phyloP scores from a whole-genome alignment of 2,797 vertebrate genomes.

The Mus minutoides region DNA sequence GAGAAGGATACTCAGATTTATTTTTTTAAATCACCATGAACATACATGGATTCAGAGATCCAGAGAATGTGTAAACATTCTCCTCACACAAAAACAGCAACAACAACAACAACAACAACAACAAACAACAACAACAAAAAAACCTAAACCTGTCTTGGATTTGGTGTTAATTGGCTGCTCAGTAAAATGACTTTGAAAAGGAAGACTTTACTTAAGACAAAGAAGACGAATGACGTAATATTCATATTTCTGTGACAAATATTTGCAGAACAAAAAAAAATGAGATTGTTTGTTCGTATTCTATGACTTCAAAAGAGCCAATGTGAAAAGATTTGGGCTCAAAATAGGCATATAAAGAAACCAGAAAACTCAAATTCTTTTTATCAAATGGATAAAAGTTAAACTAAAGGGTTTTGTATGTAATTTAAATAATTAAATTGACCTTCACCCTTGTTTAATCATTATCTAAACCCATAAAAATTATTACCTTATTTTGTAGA shows the following conservation, averaged over 20 bases:
- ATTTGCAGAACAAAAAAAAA: conserved; percentile 1
- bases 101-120: too few relatives aligned
- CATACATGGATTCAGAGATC: neutral
- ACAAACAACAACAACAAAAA: too few relatives aligned
- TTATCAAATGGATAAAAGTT: neutral
- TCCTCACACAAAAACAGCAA: neutral
- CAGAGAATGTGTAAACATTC: conserved; percentile 1
- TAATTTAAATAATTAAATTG: conserved; percentile 34
- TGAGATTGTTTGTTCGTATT: neutral
- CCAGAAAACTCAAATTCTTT: conserved; percentile 7
- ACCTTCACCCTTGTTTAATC: conserved; percentile 23
- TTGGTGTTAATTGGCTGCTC: neutral
- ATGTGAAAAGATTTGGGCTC: neutral
- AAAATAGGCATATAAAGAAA: neutral
- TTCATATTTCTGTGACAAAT: neutral
- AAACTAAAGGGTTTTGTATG: neutral
- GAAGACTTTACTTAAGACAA: neutral
- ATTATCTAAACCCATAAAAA: neutral
- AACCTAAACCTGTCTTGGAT: neutral
- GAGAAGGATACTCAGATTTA: conserved; percentile 14
- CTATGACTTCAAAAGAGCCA: neutral
- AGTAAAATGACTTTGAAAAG: conserved; percentile 42
- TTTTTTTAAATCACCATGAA: conserved; percentile 53
- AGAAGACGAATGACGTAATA: neutral
- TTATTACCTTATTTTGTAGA: neutral